Evolutionary conservation across 1,140 invertebrate species (phyloP), one percentile per base, ranked within the genome.

Genomic region (Prorops nasuta): DNA sequence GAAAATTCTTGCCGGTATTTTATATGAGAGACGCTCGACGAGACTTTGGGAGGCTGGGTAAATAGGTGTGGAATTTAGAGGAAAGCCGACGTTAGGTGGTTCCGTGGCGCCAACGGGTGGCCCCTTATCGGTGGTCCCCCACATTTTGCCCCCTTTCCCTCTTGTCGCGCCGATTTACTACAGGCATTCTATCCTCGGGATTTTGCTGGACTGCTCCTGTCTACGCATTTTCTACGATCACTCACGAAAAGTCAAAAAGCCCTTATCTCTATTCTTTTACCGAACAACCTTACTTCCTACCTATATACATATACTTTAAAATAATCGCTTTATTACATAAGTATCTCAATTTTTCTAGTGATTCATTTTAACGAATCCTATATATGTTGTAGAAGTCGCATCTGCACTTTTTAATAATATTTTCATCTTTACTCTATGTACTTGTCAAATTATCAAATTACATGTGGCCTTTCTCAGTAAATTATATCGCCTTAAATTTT

Each of bases 101-200:
- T 55, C 36, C 45, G 60, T 58, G 64, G 66, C 64, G 64, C 64
- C 64, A 63, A 63, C 54, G 56, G 56, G 57, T 63, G 51, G 49
- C n/a, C 46, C 57, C 58, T 68, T 68, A 68, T 68, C 66, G 63
- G 58, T 16, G 17, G 18, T 46, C 16, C 16, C 4, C 20, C 12
- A 44, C 22, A 17, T 3, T 10, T 10, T 28, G 4, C 24, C 24
- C 24, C 4, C 4, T 28, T 28, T 10, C 24, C 24, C 4, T 28
- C 24, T n/a, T n/a, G n/a, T n/a, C n/a, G n/a, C n/a, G n/a, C n/a
- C n/a, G n/a, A n/a, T n/a, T n/a, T n/a, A n/a, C n/a, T n/a, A n/a
- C n/a, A n/a, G n/a, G n/a, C n/a, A n/a, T n/a, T n/a, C n/a, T n/a
- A n/a, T n/a, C n/a, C n/a, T n/a, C n/a, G n/a, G n/a, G n/a, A n/a